Base-by-base conservation (phyloP, 2,113 vertebrate species). In the Cyanocitta stelleri region DNA sequence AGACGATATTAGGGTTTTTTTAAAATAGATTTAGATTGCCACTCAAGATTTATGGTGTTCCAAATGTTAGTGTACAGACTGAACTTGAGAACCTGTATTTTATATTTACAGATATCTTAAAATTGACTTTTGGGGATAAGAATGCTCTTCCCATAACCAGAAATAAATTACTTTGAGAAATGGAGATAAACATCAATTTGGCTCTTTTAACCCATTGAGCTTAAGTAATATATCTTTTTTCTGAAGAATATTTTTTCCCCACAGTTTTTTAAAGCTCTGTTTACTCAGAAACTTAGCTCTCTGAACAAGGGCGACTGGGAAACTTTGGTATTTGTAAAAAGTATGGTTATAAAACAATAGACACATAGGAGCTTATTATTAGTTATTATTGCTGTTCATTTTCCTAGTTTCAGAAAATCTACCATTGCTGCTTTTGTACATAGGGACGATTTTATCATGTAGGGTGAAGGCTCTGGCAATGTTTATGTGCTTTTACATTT, bases 151-250 rank as follows among this genome's bases (percentile, higher is more conserved):
- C 35, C 24, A 33, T 56, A 56, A 62, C 13, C 48, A 66, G 69
- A 95, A 92, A 85, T 64, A 86, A 94, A 82, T 82, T 73, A 33
- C 64, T 92, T 91, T 49, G 48, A 52, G 69, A 72, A 94, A 61
- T 52, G 33, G 33, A 44, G 55, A 63, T 87, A 79, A 94, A 52
- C 33, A 85, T 89, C 39, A 71, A 7, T 63, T 77, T 78, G 49
- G 44, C 22, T 83, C 9, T 29, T 93, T 69, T 89, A 88, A 84
- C 75, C 20, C 59, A 29, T 3, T 72, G 35, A 52, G 9, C 5
- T 77, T 69, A 77, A 92, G 33, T 29, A 49, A 8, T 29, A 13
- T 64, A 43, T 80, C 41, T 75, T 84, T 81, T 18, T 43, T 26
- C 19, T 61, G 11, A 33, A 76, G 54, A 82, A 20, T 81, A 16